Conservation (phyloP, 2,888 invertebrate species). For the Andrena bucephala region DNA sequence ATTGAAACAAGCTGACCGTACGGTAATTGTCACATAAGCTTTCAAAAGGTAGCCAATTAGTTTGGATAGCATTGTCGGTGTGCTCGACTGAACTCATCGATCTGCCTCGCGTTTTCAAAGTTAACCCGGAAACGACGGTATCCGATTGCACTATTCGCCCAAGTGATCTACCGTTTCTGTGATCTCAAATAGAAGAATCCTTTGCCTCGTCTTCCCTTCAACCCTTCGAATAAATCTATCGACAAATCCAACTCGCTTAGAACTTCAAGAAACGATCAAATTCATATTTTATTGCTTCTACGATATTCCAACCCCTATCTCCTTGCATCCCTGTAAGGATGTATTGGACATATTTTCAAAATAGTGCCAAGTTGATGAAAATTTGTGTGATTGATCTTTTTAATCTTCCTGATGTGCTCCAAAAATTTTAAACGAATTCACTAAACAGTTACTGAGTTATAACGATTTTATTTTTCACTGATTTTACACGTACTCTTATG, state of each 20-base stretch:
- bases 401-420: too few species aligned
- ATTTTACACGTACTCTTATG: too few species aligned
- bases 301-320: not conserved
- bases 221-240: too few species aligned
- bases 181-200: slow-evolving; percentile 2
- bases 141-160: slow-evolving; percentile 41
- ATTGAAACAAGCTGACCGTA: slow-evolving; percentile 63
- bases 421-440: too few species aligned
- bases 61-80: slow-evolving; percentile 58
- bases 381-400: too few species aligned
- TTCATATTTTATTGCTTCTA: too few species aligned
- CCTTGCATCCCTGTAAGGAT: not conserved
- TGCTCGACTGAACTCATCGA: slow-evolving; percentile 66
- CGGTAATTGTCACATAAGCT: slow-evolving; percentile 64
- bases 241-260: not conserved
- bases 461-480: too few species aligned
- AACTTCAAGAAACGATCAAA: slow-evolving; percentile 10
- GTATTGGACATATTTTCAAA: too few species aligned
- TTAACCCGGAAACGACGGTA: slow-evolving; percentile 33
- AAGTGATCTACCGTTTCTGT: slow-evolving; percentile 41
- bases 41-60: slow-evolving; percentile 67
- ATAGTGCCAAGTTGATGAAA: too few species aligned
- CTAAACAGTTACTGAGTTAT: too few species aligned
- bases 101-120: slow-evolving; percentile 46
- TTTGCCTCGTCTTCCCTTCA: too few species aligned